phyloP scores from a whole-genome alignment of 2,113 vertebrate species.

The Zootoca vivipara region DNA sequence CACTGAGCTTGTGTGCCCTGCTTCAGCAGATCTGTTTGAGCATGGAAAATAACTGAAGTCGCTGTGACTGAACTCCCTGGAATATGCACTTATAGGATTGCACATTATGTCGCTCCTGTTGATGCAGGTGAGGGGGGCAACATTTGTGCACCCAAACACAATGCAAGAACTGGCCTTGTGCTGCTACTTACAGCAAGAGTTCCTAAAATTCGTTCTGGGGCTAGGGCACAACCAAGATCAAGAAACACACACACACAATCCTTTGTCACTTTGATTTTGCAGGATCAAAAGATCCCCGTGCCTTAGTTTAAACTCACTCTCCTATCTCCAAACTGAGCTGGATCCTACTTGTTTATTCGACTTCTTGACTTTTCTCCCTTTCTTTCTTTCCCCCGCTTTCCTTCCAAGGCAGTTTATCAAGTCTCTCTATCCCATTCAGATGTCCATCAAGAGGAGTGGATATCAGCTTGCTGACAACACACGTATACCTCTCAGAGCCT shows the following conservation, averaged over 20 bases:
- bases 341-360: constrained; percentile 1
- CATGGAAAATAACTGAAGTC: not conserved
- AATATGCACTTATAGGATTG: not conserved
- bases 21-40: not conserved
- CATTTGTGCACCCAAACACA: not conserved
- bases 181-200: not conserved
- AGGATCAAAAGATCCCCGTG: not conserved
- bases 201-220: not conserved
- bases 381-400: not conserved
- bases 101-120: not conserved
- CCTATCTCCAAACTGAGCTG: not conserved
- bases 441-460: constrained; percentile 16
- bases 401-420: not conserved
- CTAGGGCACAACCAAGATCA: not conserved
- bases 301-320: not conserved
- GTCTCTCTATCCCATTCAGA: constrained; percentile 10
- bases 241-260: not conserved
- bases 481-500: not conserved
- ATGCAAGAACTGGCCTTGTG: not conserved
- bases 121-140: not conserved
- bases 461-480: not conserved
- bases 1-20: not conserved
- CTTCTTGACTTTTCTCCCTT: not conserved
- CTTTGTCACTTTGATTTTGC: not conserved
- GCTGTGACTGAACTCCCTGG: not conserved